Percentiles rank a stretch among this genome's conserved stretches.
Conservation (phyloP, 2,888 invertebrate species). For the Tipula confusa region DNA sequence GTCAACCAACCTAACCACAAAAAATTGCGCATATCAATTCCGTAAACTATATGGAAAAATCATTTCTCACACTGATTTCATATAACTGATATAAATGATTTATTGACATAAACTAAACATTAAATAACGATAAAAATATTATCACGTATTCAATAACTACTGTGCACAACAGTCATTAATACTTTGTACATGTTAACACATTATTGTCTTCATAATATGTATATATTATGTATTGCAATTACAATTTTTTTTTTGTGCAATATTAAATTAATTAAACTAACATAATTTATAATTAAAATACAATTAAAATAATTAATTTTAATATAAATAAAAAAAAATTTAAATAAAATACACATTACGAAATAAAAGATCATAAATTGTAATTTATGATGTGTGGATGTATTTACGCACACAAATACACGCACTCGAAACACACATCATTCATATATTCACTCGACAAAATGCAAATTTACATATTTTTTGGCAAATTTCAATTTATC, state of each 20-base stretch:
- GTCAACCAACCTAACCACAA: no score
- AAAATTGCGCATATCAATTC: no score
- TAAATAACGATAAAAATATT: neutral
- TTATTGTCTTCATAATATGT: neutral
- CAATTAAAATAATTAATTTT: conserved; percentile 20
- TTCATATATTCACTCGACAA: conserved; percentile 4
- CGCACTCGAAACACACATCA: neutral
- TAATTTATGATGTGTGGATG: neutral
- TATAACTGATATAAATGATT: neutral
- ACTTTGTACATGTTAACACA: neutral
- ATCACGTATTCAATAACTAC: neutral
- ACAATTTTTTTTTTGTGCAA: neutral
- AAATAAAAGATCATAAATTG: neutral
- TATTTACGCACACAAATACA: no score
- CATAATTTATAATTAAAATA: conserved; percentile 9
- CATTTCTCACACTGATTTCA: neutral
- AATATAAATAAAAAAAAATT: neutral
- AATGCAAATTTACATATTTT: neutral
- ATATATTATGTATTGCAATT: neutral
- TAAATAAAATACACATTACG: conserved; percentile 8
- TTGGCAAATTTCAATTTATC: conserved; percentile 25
- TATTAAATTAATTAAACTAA: conserved; percentile 9
- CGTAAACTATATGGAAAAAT: no score
- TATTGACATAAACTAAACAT: neutral
- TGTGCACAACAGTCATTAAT: neutral